Conservation (phyloP, 2,797 vertebrate genomes). For the Pampus argenteus region DNA sequence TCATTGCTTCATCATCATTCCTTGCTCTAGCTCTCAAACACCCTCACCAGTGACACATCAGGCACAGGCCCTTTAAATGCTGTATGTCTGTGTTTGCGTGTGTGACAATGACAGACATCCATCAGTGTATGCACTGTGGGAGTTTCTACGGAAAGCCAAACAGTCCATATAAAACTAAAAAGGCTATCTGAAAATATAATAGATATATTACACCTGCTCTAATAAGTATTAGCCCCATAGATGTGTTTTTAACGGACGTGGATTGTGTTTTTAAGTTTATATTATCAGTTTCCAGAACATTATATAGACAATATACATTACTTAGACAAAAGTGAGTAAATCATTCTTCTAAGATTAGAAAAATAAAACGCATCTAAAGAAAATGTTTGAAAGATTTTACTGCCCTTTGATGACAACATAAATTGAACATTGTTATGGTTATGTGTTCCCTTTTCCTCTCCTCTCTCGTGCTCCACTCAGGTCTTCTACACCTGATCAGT, state of each 20-base stretch:
- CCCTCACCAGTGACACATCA: too few species aligned
- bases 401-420: neutral
- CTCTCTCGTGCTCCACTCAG: too few species aligned
- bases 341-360: neutral
- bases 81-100: constrained; percentile 3
- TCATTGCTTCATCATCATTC: neutral
- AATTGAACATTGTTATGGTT: too few species aligned
- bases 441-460: too few species aligned
- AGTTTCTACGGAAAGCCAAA: neutral
- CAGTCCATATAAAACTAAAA: neutral
- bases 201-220: neutral
- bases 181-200: neutral
- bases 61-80: too few species aligned
- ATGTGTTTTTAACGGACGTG: neutral
- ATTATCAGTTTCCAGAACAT: too few species aligned
- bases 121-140: neutral
- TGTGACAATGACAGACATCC: neutral
- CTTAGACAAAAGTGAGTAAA: neutral
- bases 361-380: neutral
- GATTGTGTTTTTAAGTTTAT: neutral
- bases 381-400: neutral
- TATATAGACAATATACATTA: too few species aligned
- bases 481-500: too few species aligned
- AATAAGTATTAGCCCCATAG: neutral
- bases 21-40: too few species aligned